Base-by-base conservation (phyloP, 2,113 vertebrate genomes). In the Tragulus kanchil region DNA sequence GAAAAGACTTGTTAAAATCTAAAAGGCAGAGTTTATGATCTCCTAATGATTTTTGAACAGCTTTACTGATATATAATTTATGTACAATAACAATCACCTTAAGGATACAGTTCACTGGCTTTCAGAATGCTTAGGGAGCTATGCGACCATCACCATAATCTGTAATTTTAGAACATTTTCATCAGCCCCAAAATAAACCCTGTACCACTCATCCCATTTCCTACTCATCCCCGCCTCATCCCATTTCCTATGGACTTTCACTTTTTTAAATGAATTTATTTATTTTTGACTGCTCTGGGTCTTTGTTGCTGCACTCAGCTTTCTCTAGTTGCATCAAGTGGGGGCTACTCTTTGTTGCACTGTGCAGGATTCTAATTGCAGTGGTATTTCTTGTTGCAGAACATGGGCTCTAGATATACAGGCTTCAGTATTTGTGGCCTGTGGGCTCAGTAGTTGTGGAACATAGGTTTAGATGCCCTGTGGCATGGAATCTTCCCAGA, bases 1-100 rank as follows among this genome's bases (percentile, higher is more conserved):
- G 36, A 9, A 81, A 94, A 69, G 17, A 56, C n/a, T n/a, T 95
- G 3, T 67, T 92, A 92, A 92, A 94, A 85, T 58, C 31, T 89
- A 14, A 77, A 89, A 89, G 71, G 36, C 85, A 78, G 26, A 59
- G 58, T 84, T 86, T 89, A 31, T 48, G 31, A 71, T 86, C 78
- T 54, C 31, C 62, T 62, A 58, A 13, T 28, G 78, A 52, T 67
- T 81, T 95, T 88, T 91, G 36, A 78, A 81, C 3, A 71, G n/a
- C 12, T 90, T 86, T 69, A 69, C 69, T 64, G 23, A 56, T 45
- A 42, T 31, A 42, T 69, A 73, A 91, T 75, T 81, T 45, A 62
- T 3, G 26, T 28, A 83, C 42, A 94, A 19, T 81, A 73, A n/a
- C 25, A 61, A 16, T 62, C 8, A 14, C 19, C 26, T 25, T 54